Evolutionary conservation across 1,140 invertebrate species (phyloP).

Genomic region (Bathynomus jamesi): DNA sequence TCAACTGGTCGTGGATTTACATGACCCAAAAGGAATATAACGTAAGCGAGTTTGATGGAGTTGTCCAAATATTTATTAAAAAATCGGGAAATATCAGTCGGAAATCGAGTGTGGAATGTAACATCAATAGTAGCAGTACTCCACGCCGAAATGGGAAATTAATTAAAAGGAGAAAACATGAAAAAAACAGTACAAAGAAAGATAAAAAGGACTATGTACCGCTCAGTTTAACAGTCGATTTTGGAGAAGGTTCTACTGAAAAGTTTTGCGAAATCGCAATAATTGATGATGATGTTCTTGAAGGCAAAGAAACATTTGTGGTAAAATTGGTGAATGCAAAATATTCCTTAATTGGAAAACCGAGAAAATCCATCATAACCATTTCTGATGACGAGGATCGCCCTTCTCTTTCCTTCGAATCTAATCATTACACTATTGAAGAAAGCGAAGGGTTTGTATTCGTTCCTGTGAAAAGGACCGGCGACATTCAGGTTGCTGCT

Average conservation of each 20-base stretch:
- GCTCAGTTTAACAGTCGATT: conserved; percentile 12
- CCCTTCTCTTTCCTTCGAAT: conserved; percentile 23
- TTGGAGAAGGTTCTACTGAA: conserved; percentile 24
- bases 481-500: conserved; percentile 14
- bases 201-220: conserved; percentile 6
- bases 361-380: conserved; percentile 18
- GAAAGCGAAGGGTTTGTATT: conserved; percentile 21
- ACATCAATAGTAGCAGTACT: conserved; percentile 15
- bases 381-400: conserved; percentile 23
- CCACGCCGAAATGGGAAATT: not conserved
- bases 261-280: conserved; percentile 22
- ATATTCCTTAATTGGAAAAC: conserved; percentile 20
- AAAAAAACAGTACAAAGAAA: not conserved
- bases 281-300: conserved; percentile 17
- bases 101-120: conserved; percentile 42
- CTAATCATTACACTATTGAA: conserved; percentile 12
- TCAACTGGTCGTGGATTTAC: conserved; percentile 22
- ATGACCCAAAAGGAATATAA: conserved; percentile 37
- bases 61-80: conserved; percentile 42
- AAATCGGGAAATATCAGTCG: conserved; percentile 43
- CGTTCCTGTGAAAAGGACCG: conserved; percentile 18
- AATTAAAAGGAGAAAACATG: too few relatives aligned
- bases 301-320: conserved; percentile 20
- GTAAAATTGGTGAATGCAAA: conserved; percentile 24
- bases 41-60: conserved; percentile 42